phyloP scores from a whole-genome alignment of 30 jellyfish, hydroid and myxozoan species.

The Catostylus mosaicus region DNA sequence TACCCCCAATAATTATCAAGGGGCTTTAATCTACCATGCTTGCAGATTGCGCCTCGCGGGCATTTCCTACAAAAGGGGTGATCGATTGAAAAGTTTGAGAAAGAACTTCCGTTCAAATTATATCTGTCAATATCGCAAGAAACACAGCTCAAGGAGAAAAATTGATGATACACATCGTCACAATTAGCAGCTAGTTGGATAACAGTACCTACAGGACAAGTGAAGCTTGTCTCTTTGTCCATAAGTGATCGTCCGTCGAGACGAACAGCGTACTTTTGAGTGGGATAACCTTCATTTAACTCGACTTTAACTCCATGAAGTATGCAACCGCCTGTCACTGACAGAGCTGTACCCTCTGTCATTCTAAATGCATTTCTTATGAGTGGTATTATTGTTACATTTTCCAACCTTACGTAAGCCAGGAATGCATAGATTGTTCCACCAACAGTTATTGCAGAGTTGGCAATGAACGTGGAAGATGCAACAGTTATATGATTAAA shows the following conservation, averaged over 20 bases:
- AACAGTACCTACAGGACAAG: not conserved
- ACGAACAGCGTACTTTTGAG: not conserved
- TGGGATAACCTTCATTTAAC: not conserved
- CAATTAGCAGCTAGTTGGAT: not conserved
- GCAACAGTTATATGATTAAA: not conserved
- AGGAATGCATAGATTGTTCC: slow-evolving; percentile 1
- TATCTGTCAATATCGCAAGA: not conserved
- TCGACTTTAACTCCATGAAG: not conserved
- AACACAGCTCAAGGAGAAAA: not conserved
- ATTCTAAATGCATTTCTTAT: not conserved
- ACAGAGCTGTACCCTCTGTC: slow-evolving; percentile 1
- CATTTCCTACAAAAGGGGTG: not conserved
- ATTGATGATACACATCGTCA: not conserved
- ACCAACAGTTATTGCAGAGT: not conserved
- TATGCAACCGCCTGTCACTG: not conserved
- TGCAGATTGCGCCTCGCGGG: not conserved
- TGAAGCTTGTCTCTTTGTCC: not conserved
- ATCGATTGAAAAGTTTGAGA: not conserved
- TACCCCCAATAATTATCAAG: slow-evolving; percentile 3
- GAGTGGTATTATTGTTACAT: not conserved
- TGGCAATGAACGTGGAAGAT: not conserved
- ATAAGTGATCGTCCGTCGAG: not conserved
- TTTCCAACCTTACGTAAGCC: not conserved
- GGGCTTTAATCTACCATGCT: not conserved
- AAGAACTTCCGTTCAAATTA: not conserved